Evolutionary conservation across 2,888 invertebrate species (phyloP), one percentile per base, ranked within the genome.

Genomic region (Scaeva pyrastri): DNA sequence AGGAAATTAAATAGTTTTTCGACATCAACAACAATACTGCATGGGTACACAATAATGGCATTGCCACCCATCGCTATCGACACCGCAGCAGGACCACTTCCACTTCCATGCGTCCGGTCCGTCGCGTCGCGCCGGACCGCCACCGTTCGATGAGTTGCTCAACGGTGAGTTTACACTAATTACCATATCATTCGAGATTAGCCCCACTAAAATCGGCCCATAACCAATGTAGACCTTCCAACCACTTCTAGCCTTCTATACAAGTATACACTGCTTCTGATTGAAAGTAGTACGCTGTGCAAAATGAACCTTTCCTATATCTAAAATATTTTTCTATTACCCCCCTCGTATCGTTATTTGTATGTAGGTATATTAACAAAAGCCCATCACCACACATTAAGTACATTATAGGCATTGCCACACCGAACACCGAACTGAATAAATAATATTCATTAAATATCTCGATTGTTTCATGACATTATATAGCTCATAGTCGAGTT

Each of bases 401-500:
- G 31, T 31, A 0, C 36, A 41, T 50, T 56, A 16, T 0, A 10
- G 0, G 21, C 8, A 1, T 4, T 14, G n/a, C 48, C 14, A 36
- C 21, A 21, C 21, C 26, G 21, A 23, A 16, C 31, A 71, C 16
- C 43, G 12, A 56, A 64, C 39, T 45, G 50, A 64, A 62, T 55
- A n/a, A 66, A 58, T 45, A 48, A 58, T 79, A 74, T 74, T 82
- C 82, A 86, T 86, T 77, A 86, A 86, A 78, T 82, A 74, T 73
- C 73, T 82, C 82, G 74, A 86, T 86, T 86, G 86, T 86, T 86
- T 86, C 86, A 86, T 86, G 86, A 86, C 86, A 86, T 82, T 68
- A 68, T n/a, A n/a, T n/a, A n/a, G n/a, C n/a, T n/a, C n/a, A n/a
- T 62, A 31, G 31, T 21, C 0, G 6, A 1, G 21, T 1, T 50